Evolutionary conservation across 2,888 invertebrate species (phyloP), one percentile per base, ranked within the genome.

Genomic region (Zonitis immaculata): DNA sequence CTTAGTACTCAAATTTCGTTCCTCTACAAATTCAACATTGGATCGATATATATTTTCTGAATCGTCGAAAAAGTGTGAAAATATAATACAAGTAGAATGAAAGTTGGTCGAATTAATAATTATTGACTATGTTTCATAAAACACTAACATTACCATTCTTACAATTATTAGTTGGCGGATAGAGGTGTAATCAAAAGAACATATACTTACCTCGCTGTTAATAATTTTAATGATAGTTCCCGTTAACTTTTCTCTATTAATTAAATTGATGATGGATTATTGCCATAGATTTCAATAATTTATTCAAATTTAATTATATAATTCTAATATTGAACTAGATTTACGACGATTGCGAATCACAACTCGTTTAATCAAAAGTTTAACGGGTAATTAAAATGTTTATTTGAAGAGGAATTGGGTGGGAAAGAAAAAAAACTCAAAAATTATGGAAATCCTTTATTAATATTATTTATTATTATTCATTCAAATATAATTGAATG

Each of bases 161-260:
- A 42, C 46, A 52, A 56, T 52, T 49, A 56, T 56, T 49, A 52
- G 56, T 56, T 56, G 52, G 49, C 44, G 54, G 42, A 52, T 44
- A 56, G 44, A 56, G 56, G 56, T 56, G 56, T 50, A 56, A 56
- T 56, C 52, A 56, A 56, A 56, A 47, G 49, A 52, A 49, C 52
- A 46, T 56, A 47, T 52, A 56, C 48, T 52, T 52, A 52, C 42
- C 46, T 56, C 49, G 49, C 50, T 52, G 52, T 56, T 52, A 56
- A 56, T 56, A 56, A 56, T 56, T 56, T 56, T 56, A 56, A 56
- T 52, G 52, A 52, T 56, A 50, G 47, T 51, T 56, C 56, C 56
- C 52, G 56, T 56, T 52, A 56, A 52, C 44, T 49, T 50, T 56
- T 49, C 26, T 45, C 44, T 52, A 56, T 56, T 52, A 56, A 56